Conservation (phyloP, 2,888 invertebrate genomes). For the Omphaloscelis lunosa region DNA sequence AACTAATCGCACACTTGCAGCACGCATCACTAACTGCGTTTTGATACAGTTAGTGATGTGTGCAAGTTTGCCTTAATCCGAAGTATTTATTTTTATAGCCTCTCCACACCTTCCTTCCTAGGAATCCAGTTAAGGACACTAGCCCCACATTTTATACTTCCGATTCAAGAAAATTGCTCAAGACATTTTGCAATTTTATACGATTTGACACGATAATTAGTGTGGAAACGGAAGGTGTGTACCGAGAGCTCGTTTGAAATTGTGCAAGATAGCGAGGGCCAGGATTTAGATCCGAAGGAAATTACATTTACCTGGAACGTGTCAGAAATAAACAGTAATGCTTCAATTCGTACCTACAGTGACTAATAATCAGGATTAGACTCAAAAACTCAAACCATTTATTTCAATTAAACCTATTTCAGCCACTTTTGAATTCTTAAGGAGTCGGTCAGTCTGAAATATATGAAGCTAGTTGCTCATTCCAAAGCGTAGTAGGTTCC, state of each 20-base stretch:
- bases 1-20: too few species aligned
- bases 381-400: background rate
- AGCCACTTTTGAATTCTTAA: background rate
- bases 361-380: background rate
- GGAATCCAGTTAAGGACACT: constrained; percentile 29
- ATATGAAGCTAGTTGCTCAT: background rate
- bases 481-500: background rate
- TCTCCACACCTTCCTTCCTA: constrained; percentile 21
- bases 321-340: background rate
- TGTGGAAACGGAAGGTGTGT: constrained; percentile 32
- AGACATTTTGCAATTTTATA: constrained; percentile 37
- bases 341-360: background rate
- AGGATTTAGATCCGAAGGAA: constrained; percentile 2
- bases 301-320: background rate
- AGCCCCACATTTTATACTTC: constrained; percentile 45
- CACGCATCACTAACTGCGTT: too few species aligned
- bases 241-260: constrained; percentile 19
- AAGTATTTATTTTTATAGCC: constrained; percentile 22
- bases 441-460: background rate
- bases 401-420: background rate
- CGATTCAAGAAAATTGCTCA: constrained; percentile 50
- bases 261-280: constrained; percentile 18
- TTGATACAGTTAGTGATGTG: background rate
- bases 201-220: constrained; percentile 37
- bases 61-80: too few species aligned